These are phyloP conservation scores for Pseudomyrmex cubaensis DNA, from an alignment of 1,140 invertebrate species.

Conservation along the genomic window DNA sequence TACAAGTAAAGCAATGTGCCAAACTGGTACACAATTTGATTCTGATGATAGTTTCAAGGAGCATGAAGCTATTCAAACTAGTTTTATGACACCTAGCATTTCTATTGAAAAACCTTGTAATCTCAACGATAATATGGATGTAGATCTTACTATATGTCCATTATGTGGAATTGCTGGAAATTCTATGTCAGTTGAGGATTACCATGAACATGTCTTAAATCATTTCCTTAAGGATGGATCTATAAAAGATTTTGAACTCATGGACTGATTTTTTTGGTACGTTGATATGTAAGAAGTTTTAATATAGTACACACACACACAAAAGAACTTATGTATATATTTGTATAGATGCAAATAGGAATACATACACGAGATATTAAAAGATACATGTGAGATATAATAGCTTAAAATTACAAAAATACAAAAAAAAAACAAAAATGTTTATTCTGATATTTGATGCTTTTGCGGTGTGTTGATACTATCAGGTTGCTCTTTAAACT, in stretches of 20 bases:
- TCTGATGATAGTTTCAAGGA: constrained; percentile 77
- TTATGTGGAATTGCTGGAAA: constrained; percentile 80
- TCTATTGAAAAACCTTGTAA: constrained; percentile 68
- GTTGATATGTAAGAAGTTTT: too few relatives aligned
- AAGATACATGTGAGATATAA: too few relatives aligned
- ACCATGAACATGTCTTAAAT: constrained; percentile 84
- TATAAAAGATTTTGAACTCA: constrained; percentile 71
- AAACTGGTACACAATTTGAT: constrained; percentile 79
- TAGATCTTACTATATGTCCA: constrained; percentile 81
- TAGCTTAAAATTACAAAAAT: too few relatives aligned
- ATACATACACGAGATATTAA: too few relatives aligned
- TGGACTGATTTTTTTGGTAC: constrained; percentile 47
- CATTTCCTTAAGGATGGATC: constrained; percentile 82
- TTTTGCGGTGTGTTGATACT: too few relatives aligned
- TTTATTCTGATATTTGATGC: too few relatives aligned
- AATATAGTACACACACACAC: too few relatives aligned
- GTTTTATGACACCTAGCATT: constrained; percentile 69
- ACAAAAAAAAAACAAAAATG: too few relatives aligned
- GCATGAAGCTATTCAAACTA: constrained; percentile 80
- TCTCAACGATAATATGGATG: constrained; percentile 50
- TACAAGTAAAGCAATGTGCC: constrained; percentile 77
- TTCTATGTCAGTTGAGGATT: constrained; percentile 79
- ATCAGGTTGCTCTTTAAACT: too few relatives aligned
- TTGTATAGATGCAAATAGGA: too few relatives aligned
- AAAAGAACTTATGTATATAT: too few relatives aligned